phyloP scores from a whole-genome alignment of 2,888 invertebrate genomes.

The Rhamnusium bicolor region DNA sequence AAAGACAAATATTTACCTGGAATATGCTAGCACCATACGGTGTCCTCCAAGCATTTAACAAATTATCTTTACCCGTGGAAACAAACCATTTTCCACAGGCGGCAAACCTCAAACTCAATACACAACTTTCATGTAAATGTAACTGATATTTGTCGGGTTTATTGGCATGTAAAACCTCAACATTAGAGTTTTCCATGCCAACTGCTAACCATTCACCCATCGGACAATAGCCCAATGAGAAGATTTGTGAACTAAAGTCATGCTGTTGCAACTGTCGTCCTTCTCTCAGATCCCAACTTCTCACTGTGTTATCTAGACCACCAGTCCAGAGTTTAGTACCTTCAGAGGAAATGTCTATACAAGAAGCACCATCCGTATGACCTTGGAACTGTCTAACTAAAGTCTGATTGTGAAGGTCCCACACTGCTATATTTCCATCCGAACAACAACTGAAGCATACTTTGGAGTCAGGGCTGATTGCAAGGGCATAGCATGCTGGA shows the following conservation, averaged over 20 bases:
- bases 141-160: constrained; percentile 97
- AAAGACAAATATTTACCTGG: constrained; percentile 79
- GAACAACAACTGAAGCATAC: constrained; percentile 99
- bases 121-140: constrained; percentile 96
- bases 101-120: constrained; percentile 95
- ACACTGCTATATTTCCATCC: constrained; percentile 97
- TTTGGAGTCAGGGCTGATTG: constrained; percentile 97
- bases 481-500: constrained; percentile 98
- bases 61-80: constrained; percentile 98
- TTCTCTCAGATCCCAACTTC: constrained; percentile 96
- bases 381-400: constrained; percentile 95
- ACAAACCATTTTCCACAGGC: constrained; percentile 99
- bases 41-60: constrained; percentile 97
- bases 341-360: constrained; percentile 94
- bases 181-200: constrained; percentile 98
- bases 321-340: constrained; percentile 68
- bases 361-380: constrained; percentile 96
- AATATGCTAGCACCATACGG: constrained; percentile 99
- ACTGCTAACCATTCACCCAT: constrained; percentile 98
- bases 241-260: constrained; percentile 93
- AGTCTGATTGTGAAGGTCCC: constrained; percentile 94
- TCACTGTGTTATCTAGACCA: constrained; percentile 95
- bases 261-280: constrained; percentile 95
- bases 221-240: constrained; percentile 91
- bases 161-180: constrained; percentile 92